Evolutionary conservation across 2,113 vertebrate genomes (phyloP), one percentile per base, ranked within the genome.

Genomic region (Catharus fuscescens): DNA sequence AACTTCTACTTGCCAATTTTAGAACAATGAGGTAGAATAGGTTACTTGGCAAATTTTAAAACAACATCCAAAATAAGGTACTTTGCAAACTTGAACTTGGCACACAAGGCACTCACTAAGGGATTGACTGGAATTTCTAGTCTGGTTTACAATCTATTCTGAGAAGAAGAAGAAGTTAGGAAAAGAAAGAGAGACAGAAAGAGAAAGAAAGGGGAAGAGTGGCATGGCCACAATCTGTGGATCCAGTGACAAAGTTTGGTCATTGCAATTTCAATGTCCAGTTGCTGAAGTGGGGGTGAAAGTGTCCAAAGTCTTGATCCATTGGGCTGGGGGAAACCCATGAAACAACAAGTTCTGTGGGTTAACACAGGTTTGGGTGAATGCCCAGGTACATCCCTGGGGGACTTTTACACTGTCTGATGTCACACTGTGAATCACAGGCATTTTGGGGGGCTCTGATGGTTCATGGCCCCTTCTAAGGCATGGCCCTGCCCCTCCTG

Each of bases 191-290:
- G 2, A 65, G 9, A 76, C 40, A n/a, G 14, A 40, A 47, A 56
- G n/a, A 29, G 48, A 31, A 9, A 42, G 24, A 56, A 47, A 54
- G 8, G 47, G 34, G 66, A 29, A 62, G n/a, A 29, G n/a, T 40
- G 25, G 40, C 42, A 56, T 26, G 47, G 16, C 25, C 29, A 34
- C 34, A 20, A 29, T 36, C 8, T 0, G 1, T 34, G 48, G 42
- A 48, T 42, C 25, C 31, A 34, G 29, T 4, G 10, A 20, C 16
- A 24, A 48, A 62, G 20, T n/a, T 8, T 79, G 29, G 9, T 34
- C 0, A 0, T 8, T 80, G 34, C 6, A 21, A 14, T 64, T 56
- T 70, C 24, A 10, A 1, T 13, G 24, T 54, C 5, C 32, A 12
- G 9, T 45, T 28, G 23, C 38, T 4, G 3, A 78, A 77, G 21